Percentiles rank a stretch among this genome's conserved stretches.
Evolutionary conservation across 2,113 vertebrate species (phyloP).

Genomic region (Ranitomeya variabilis): DNA sequence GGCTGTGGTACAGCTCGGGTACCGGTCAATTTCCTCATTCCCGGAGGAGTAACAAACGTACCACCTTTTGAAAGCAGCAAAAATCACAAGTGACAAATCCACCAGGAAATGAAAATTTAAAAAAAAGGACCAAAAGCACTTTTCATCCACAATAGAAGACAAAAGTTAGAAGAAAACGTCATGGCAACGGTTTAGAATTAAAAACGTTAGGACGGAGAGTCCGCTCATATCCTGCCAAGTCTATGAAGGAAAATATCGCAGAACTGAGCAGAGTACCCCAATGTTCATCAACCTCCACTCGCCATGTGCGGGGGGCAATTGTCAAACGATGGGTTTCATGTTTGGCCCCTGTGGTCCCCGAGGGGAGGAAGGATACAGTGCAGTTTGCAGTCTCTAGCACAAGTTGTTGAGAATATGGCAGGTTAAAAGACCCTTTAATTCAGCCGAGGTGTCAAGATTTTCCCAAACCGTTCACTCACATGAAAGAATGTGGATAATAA

Average conservation of each 20-base stretch:
- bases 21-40: conserved; percentile 23
- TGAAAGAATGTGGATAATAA: conserved; percentile 24
- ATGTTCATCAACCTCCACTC: not conserved
- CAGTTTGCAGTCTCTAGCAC: conserved; percentile 21
- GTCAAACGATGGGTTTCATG: not conserved
- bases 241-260: conserved; percentile 15
- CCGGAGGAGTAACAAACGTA: conserved; percentile 49
- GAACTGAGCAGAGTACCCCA: not conserved
- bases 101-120: conserved; percentile 28
- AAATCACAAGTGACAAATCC: conserved; percentile 53
- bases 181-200: conserved; percentile 47
- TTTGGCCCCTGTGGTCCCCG: conserved; percentile 30
- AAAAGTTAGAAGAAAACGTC: conserved; percentile 29
- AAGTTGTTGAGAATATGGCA: conserved; percentile 29
- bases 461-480: conserved; percentile 7
- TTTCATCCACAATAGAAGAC: conserved; percentile 54
- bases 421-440: conserved; percentile 14
- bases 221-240: conserved; percentile 15
- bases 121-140: conserved; percentile 47
- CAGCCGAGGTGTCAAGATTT: conserved; percentile 10
- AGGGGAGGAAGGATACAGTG: conserved; percentile 28
- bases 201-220: conserved; percentile 37
- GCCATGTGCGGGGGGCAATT: not conserved
- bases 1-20: conserved; percentile 11
- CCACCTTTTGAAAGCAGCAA: conserved; percentile 52